Conservation (phyloP, 2,888 invertebrate genomes). For the Chrysolina americana region DNA sequence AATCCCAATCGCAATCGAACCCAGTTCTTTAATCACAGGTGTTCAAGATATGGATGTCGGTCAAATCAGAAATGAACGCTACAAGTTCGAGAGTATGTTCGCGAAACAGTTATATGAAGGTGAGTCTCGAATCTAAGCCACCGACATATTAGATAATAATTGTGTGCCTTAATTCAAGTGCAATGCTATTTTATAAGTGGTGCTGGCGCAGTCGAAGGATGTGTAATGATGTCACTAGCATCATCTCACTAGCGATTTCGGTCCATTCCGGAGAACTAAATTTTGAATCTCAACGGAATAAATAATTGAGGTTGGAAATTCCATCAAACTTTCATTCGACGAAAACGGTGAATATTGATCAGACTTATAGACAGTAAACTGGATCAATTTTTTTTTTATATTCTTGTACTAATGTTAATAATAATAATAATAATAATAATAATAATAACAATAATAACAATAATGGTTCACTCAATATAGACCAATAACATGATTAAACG, state of each 20-base stretch:
- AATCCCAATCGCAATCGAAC: background rate
- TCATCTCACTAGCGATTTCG: background rate
- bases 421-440: too few relatives aligned
- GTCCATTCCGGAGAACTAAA: background rate
- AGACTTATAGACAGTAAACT: too few relatives aligned
- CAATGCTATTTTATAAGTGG: slow-evolving; percentile 36
- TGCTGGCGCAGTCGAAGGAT: slow-evolving; percentile 29
- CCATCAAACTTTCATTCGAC: background rate
- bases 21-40: slow-evolving; percentile 28
- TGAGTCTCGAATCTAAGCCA: slow-evolving; percentile 32
- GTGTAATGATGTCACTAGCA: slow-evolving; percentile 24
- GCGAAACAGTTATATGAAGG: slow-evolving; percentile 60
- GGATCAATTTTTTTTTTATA: too few relatives aligned
- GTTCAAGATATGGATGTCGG: slow-evolving; percentile 57
- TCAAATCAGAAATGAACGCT: slow-evolving; percentile 57
- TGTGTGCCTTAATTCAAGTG: slow-evolving; percentile 34
- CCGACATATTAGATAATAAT: slow-evolving; percentile 30
- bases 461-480: too few relatives aligned
- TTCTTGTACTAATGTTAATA: too few relatives aligned
- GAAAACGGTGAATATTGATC: too few relatives aligned
- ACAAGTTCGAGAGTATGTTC: slow-evolving; percentile 53
- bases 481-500: too few relatives aligned
- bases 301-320: background rate
- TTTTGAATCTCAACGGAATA: background rate
- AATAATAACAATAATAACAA: too few relatives aligned